Conservation (phyloP, 2,888 invertebrate species). For the Iselma pallidipennis region DNA sequence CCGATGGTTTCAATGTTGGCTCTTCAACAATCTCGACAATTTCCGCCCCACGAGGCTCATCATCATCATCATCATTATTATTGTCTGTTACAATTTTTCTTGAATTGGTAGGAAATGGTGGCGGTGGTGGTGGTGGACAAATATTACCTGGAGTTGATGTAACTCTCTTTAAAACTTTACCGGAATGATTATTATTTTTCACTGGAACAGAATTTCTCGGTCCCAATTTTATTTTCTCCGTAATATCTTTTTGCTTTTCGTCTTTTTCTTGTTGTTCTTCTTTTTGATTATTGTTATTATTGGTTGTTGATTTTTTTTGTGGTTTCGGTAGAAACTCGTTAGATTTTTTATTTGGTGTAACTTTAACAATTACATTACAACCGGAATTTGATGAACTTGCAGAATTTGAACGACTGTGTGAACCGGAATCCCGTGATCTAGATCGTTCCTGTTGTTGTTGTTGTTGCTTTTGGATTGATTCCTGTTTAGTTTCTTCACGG, state of each 20-base stretch:
- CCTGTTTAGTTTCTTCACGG: constrained; percentile 58
- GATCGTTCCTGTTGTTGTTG: constrained; percentile 35
- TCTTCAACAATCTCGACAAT: constrained; percentile 67
- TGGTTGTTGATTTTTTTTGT: constrained; percentile 48
- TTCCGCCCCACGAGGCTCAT: constrained; percentile 49
- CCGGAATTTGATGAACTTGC: constrained; percentile 54
- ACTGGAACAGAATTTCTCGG: constrained; percentile 50
- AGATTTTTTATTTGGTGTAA: constrained; percentile 39
- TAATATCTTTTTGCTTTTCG: constrained; percentile 49
- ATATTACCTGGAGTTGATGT: constrained; percentile 62
- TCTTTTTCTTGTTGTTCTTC: constrained; percentile 48
- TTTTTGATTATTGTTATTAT: constrained; percentile 27
- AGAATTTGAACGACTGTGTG: constrained; percentile 71
- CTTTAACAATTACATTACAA: constrained; percentile 52
- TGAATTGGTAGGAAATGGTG: constrained; percentile 63
- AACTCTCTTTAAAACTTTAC: constrained; percentile 58
- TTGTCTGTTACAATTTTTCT: constrained; percentile 15
- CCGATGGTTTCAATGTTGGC: constrained; percentile 69
- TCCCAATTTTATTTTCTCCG: constrained; percentile 49
- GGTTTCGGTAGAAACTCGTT: constrained; percentile 52
- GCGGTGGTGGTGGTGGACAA: constrained; percentile 68
- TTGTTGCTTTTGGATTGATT: constrained; percentile 21
- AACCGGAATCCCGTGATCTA: constrained; percentile 65
- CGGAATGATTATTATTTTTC: constrained; percentile 24
- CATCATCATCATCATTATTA: constrained; percentile 30